These are phyloP conservation scores for Polypedilum vanderplanki DNA, from an alignment of 1,140 invertebrate genomes.

Conservation along the genomic window DNA sequence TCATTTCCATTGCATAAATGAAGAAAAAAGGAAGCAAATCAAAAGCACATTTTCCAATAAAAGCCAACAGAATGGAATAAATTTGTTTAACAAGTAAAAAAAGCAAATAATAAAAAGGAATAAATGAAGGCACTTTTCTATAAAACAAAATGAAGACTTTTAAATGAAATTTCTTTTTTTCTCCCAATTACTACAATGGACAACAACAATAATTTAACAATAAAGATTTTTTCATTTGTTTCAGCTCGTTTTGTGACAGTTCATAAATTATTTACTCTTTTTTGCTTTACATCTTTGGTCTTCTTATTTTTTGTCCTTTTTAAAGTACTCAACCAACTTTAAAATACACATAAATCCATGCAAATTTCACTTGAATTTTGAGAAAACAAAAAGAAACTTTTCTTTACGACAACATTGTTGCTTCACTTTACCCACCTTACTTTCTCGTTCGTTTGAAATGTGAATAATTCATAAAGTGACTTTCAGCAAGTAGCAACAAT, in stretches of 20 bases:
- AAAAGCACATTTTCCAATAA: background rate
- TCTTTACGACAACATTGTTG: no score
- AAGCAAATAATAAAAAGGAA: background rate
- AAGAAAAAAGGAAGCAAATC: no score
- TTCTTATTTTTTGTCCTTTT: background rate
- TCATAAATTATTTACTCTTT: background rate
- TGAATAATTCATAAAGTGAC: slow-evolving; percentile 9
- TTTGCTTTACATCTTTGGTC: background rate
- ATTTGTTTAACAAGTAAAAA: background rate
- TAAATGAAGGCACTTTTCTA: no score
- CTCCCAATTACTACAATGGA: background rate
- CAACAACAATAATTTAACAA: slow-evolving; percentile 3
- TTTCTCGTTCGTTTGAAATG: background rate
- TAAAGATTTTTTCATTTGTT: background rate
- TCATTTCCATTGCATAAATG: no score
- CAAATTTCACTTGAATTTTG: background rate
- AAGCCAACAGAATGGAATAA: background rate
- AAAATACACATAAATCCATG: background rate
- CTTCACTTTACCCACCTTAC: no score
- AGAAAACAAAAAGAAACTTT: no score
- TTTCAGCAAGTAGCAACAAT: background rate
- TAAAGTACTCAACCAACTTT: background rate
- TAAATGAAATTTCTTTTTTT: background rate
- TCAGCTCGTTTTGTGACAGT: background rate
- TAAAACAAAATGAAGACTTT: background rate